Conservation (phyloP, 2,113 vertebrate species). For the Cricetomys ansorgei region DNA sequence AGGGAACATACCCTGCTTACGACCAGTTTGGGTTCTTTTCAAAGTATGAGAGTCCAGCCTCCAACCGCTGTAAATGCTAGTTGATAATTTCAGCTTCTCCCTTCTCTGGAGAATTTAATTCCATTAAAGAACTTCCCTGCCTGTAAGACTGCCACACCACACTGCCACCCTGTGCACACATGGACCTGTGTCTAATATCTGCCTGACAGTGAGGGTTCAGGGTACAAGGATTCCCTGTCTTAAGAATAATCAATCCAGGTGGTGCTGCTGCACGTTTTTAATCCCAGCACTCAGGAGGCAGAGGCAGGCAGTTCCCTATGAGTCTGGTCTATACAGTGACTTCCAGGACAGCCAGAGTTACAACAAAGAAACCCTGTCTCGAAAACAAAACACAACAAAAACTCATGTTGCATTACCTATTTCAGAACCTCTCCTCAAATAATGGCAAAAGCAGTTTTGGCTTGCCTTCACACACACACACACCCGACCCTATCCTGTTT, state of each 20-base stretch:
- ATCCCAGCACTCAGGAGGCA: no score
- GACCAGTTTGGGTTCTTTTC: not conserved
- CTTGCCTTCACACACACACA: not conserved
- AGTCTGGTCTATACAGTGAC: no score
- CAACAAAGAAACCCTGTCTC: no score
- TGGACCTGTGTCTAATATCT: not conserved
- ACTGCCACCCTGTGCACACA: not conserved
- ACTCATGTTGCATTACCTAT: not conserved
- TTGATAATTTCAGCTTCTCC: not conserved
- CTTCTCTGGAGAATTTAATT: constrained; percentile 22
- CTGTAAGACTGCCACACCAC: not conserved
- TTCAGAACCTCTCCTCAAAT: not conserved
- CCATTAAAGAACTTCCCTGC: not conserved
- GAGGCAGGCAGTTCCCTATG: no score
- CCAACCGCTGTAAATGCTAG: not conserved
- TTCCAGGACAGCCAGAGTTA: no score
- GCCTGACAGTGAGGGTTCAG: not conserved
- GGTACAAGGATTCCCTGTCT: not conserved
- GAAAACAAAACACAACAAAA: no score
- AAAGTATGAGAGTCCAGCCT: not conserved
- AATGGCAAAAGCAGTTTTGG: not conserved
- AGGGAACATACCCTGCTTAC: not conserved
- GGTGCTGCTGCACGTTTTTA: no score
- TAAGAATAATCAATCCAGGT: not conserved
- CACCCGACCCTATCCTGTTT: not conserved